Percentiles rank a stretch among this genome's conserved stretches.
These are phyloP conservation scores for Zaprionus ghesquierei DNA, from an alignment of 1,140 invertebrate species.

Conservation along the genomic window DNA sequence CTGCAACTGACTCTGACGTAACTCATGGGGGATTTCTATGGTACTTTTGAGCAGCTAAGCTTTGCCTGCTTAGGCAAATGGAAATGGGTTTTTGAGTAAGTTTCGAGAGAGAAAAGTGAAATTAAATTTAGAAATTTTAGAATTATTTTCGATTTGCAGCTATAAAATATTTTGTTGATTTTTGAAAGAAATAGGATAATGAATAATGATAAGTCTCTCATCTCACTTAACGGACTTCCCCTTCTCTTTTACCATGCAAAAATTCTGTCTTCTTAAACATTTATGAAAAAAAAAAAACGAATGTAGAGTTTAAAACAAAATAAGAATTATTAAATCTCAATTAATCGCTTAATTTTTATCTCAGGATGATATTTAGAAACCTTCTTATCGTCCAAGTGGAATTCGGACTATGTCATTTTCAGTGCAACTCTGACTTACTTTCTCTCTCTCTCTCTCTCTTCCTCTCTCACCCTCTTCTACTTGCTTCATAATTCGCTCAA, in stretches of 20 bases:
- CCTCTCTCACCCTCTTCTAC: neutral
- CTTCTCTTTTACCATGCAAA: no score
- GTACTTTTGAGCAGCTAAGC: neutral
- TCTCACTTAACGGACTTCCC: no score
- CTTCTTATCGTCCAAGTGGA: neutral
- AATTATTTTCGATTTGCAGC: no score
- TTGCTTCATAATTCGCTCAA: constrained; percentile 38
- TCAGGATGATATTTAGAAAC: neutral
- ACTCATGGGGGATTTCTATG: neutral
- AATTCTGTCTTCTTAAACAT: no score
- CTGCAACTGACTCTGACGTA: constrained; percentile 2
- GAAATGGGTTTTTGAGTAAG: no score
- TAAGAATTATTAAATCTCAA: neutral
- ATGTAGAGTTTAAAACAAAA: neutral
- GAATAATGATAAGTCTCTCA: no score
- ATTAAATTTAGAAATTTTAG: no score
- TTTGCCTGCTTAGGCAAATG: no score
- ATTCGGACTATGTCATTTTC: neutral
- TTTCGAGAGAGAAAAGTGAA: no score
- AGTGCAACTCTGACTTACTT: neutral
- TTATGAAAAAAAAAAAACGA: no score
- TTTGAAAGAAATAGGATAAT: no score
- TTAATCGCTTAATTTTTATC: neutral
- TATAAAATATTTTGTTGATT: no score
- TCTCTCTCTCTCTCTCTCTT: neutral